Base-by-base conservation (phyloP, 2,113 vertebrate species). In the Centropristis striata region DNA sequence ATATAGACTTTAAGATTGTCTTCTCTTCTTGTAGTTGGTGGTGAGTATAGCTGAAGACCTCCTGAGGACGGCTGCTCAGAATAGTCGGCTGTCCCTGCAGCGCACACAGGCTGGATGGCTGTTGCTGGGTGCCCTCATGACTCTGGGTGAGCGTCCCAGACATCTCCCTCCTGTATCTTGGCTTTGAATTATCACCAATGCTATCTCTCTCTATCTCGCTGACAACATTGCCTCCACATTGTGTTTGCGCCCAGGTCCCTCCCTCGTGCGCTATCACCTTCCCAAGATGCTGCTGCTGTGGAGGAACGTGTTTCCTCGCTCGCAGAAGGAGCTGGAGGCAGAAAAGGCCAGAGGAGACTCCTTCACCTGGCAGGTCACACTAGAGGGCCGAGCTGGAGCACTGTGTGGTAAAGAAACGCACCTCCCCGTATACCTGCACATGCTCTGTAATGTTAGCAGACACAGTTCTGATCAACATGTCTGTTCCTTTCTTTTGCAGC, bases 1-100 rank as follows among this genome's bases (percentile, higher is more conserved):
- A 2, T 27, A 25, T 27, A 18, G 20, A 46, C 59, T 39, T 73
- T 15, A 54, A 73, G 9, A 8, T 44, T 46, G 1, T 67, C 11
- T 73, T 61, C 1, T 13, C 23, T 65, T 41, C 27, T 60, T 95
- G 41, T 85, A 99, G 98, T 96, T 98, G 97, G 97, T 99, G 77
- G 97, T 99, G 83, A 98, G 97, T 71, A 99, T 99, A 81, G 98
- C 98, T 59, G 98, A 99, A 89, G 98, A 99, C 88, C 95, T 99
- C 37, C 91, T 99, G 77, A 94, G 98, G 50, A 98, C 98, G 4
- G 98, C 98, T 5, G 96, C 98, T 1, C 98, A 99, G 83, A 99
- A 99, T 59, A 99, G 98, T 88, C 96, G 98, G 7, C 94, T 99
- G 5, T 99, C 98, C 39, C 95, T 99, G 84, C 98, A 99, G 92